Evolutionary conservation across 2,888 invertebrate genomes (phyloP).

Genomic region (Frankliniella fusca): DNA sequence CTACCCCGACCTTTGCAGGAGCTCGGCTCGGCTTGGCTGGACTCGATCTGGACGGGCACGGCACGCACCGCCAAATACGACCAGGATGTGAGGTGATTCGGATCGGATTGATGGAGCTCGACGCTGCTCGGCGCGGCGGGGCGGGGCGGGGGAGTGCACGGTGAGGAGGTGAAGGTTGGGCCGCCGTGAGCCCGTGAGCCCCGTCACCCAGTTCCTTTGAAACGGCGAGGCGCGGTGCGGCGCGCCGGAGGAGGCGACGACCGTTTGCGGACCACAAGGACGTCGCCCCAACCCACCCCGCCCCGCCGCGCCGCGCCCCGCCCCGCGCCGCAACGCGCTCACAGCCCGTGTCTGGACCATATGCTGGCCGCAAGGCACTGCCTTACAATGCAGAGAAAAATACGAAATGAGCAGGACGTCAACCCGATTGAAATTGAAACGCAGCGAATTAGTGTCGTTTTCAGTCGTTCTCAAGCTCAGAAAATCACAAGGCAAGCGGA

Average conservation of each 20-base stretch:
- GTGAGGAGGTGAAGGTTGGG: background rate
- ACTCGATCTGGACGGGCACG: background rate
- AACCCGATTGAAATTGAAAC: too few relatives aligned
- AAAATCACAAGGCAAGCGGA: too few relatives aligned
- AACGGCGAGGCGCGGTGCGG: background rate
- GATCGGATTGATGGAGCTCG: too few relatives aligned
- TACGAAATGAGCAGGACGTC: background rate
- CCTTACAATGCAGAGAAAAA: background rate
- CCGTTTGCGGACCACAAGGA: background rate
- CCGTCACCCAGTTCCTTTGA: slow-evolving; percentile 8
- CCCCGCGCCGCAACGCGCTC: background rate
- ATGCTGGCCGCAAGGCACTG: too few relatives aligned
- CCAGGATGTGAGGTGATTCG: too few relatives aligned
- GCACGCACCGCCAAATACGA: background rate
- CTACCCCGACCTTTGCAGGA: background rate
- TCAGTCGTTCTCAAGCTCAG: too few relatives aligned
- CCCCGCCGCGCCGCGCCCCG: background rate
- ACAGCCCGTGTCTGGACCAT: background rate
- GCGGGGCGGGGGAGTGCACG: background rate
- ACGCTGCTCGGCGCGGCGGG: too few relatives aligned
- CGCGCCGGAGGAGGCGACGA: background rate
- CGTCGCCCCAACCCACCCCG: background rate
- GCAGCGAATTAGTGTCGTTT: too few relatives aligned
- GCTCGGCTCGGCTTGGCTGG: background rate
- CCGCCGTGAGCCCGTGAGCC: background rate